Evolutionary conservation across 1,140 invertebrate genomes (phyloP).

Genomic region (Glossosoma conforme): DNA sequence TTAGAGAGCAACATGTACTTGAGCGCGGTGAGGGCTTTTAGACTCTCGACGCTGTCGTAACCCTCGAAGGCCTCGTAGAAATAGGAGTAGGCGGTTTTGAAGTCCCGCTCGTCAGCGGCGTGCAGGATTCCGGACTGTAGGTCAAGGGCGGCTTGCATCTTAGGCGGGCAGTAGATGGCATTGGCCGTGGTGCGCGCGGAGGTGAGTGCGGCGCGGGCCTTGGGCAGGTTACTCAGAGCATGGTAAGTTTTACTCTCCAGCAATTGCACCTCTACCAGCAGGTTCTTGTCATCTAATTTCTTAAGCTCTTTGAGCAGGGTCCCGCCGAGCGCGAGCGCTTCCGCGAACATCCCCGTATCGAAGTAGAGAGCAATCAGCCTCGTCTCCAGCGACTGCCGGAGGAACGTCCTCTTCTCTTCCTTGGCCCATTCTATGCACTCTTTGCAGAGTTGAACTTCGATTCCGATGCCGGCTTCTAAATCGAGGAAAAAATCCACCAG

Average conservation of each 20-base stretch:
- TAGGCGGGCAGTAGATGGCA: conserved; percentile 98
- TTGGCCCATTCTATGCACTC: conserved; percentile 99
- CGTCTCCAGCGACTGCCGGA: conserved; percentile 93
- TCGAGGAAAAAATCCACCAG: conserved; percentile 97
- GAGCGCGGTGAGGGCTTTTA: conserved; percentile 86
- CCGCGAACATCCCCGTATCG: conserved; percentile 85
- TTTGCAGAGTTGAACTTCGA: conserved; percentile 85
- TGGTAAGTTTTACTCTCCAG: conserved; percentile 99
- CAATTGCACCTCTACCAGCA: conserved; percentile 94
- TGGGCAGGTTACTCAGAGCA: conserved; percentile 93
- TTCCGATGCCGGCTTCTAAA: conserved; percentile 89
- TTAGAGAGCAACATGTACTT: conserved; percentile 99
- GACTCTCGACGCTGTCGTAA: conserved; percentile 91
- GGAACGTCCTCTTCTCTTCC: conserved; percentile 93
- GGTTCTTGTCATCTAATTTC: conserved; percentile 98
- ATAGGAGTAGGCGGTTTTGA: conserved; percentile 99
- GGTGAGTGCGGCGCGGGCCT: conserved; percentile 94
- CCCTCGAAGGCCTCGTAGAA: conserved; percentile 99
- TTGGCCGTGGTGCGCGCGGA: conserved; percentile 98
- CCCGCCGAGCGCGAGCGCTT: conserved; percentile 79
- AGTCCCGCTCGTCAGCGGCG: conserved; percentile 98
- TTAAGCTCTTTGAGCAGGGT: conserved; percentile 91
- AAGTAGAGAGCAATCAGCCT: conserved; percentile 91
- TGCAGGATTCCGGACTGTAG: conserved; percentile 97
- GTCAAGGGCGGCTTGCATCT: conserved; percentile 95